phyloP scores from a whole-genome alignment of 1,140 invertebrate genomes.

The Caenorhabditis latens region DNA sequence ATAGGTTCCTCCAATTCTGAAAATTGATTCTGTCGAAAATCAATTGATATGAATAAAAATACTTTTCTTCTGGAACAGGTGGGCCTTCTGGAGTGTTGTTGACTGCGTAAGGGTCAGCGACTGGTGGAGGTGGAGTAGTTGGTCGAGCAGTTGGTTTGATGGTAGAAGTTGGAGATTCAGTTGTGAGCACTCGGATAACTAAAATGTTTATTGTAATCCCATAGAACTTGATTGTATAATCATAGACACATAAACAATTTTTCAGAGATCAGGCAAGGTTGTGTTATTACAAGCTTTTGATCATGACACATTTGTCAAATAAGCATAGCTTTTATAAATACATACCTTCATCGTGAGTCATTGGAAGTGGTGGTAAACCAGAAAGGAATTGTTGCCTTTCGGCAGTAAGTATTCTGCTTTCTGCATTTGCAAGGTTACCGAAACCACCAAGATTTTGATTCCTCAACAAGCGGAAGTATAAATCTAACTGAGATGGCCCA shows the following conservation, averaged over 20 bases:
- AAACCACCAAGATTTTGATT: slow-evolving; percentile 16
- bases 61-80: slow-evolving; percentile 31
- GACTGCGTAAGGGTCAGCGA: background rate
- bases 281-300: too few species aligned
- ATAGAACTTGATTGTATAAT: too few species aligned
- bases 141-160: background rate
- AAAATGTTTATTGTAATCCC: background rate
- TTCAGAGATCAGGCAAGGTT: too few species aligned
- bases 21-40: background rate
- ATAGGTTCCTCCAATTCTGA: slow-evolving; percentile 30
- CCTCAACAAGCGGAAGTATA: slow-evolving; percentile 43
- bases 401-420: slow-evolving; percentile 6
- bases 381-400: slow-evolving; percentile 39
- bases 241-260: too few species aligned
- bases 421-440: slow-evolving; percentile 24
- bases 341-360: slow-evolving; percentile 47
- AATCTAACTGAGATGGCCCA: slow-evolving; percentile 31
- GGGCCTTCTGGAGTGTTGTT: slow-evolving; percentile 11
- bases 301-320: too few species aligned
- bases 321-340: background rate
- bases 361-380: slow-evolving; percentile 37
- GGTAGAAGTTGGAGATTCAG: background rate
- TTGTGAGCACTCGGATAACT: slow-evolving; percentile 28
- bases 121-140: slow-evolving; percentile 17
- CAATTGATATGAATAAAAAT: background rate